Base-by-base conservation (phyloP, 2,888 invertebrate species). In the Torymus aiolomorphi region DNA sequence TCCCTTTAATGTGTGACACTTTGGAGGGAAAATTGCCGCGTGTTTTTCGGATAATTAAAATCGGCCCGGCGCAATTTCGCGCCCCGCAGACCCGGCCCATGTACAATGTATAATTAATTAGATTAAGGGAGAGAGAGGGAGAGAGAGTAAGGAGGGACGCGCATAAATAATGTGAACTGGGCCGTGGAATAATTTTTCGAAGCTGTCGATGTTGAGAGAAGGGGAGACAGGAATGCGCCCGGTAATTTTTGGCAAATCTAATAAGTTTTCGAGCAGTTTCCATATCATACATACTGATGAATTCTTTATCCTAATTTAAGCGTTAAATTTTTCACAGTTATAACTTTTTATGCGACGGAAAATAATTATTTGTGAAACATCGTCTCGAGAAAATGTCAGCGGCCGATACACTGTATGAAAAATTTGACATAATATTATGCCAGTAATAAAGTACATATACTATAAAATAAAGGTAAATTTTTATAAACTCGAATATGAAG, bases 21-120 rank as follows among this genome's bases (percentile, higher is more conserved):
- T 80, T 61, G 62, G 62, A n/a, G n/a, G 24, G 49, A 52, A 24
- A n/a, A 42, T 31, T 62, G 16, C 51, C 20, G 51, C 51, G 54
- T 52, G 16, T 70, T 31, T 62, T 42, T 5, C 52, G 59, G 54
- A 78, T 79, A 75, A 79, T 79, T 75, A 79, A 75, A 79, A 79
- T 62, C 54, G 61, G 18, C 54, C 31, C 10, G 12, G 49, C 54
- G 67, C 49, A 72, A 72, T 65, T 77, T 67, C 61, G 16, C 54
- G n/a, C 65, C 8, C 14, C 10, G 42, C 42, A n/a, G 57, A 16
- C 24, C 65, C 31, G 24, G 16, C 66, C 18, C 42, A 42, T 42
- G 20, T n/a, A 57, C 49, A 57, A 70, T 74, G 74, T 69, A 61
- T 74, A 67, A 77, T 80, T 80, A 80, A 80, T 80, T 77, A 56